phyloP scores from a whole-genome alignment of 1,140 invertebrate genomes.

The Wiebesia pumilae region DNA sequence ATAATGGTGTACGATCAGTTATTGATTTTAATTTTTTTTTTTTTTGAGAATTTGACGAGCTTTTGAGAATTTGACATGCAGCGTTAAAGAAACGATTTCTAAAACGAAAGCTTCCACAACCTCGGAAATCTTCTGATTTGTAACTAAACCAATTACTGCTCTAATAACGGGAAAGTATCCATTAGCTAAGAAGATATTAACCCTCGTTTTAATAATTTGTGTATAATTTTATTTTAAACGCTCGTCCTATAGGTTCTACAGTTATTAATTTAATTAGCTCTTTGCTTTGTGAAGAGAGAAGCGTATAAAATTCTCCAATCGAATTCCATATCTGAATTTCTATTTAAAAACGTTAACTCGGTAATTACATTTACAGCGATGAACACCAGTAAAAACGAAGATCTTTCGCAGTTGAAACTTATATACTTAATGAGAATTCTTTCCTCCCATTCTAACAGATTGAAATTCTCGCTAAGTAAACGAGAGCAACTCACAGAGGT shows the following conservation, averaged over 20 bases:
- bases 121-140: neutral
- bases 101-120: neutral
- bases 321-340: slow-evolving; percentile 18
- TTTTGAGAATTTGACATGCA: no score
- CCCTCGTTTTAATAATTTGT: neutral
- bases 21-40: neutral
- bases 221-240: neutral
- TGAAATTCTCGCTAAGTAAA: slow-evolving; percentile 40
- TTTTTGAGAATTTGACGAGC: no score
- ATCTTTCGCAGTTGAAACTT: slow-evolving; percentile 13
- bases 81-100: no score
- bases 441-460: slow-evolving; percentile 36
- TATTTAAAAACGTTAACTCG: slow-evolving; percentile 43
- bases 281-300: neutral
- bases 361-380: slow-evolving; percentile 39
- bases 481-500: neutral
- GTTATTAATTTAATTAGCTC: no score
- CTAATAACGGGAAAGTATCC: neutral
- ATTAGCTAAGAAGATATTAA: neutral
- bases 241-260: no score
- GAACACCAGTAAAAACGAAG: slow-evolving; percentile 9
- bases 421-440: slow-evolving; percentile 49
- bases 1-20: neutral
- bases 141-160: neutral
- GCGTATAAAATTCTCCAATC: neutral